Evolutionary conservation across 1,140 invertebrate genomes (phyloP).

Genomic region (Megalopta genalis): DNA sequence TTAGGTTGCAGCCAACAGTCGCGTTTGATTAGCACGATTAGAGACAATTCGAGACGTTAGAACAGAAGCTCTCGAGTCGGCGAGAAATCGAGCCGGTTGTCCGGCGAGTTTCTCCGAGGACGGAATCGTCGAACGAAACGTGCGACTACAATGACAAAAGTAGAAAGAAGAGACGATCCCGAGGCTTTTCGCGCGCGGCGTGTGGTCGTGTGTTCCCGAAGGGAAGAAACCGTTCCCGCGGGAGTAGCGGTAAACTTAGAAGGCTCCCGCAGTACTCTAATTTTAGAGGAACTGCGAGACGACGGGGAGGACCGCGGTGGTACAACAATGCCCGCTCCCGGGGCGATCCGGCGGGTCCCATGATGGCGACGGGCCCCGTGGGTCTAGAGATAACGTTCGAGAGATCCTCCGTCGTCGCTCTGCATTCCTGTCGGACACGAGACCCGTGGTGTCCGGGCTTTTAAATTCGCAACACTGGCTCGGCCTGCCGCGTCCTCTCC

Average conservation of each 20-base stretch:
- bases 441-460: constrained; percentile 8
- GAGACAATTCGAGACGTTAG: no score
- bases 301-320: neutral
- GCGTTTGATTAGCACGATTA: no score
- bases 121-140: no score
- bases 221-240: neutral
- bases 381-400: neutral
- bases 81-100: no score
- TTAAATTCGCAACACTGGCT: constrained; percentile 56
- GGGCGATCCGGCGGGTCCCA: neutral
- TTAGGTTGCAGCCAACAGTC: no score
- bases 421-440: neutral
- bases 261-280: constrained; percentile 12
- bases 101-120: no score
- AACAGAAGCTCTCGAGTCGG: no score
- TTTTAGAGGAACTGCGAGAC: constrained; percentile 21
- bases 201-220: neutral
- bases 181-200: neutral
- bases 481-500: neutral
- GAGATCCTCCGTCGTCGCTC: neutral
- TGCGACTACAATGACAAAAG: no score
- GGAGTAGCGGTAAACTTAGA: constrained; percentile 21
- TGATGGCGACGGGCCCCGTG: neutral
- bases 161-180: neutral
- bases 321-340: neutral